These are phyloP conservation scores for Scylla paramamosain DNA, from an alignment of 1,140 invertebrate genomes.

Conservation along the genomic window DNA sequence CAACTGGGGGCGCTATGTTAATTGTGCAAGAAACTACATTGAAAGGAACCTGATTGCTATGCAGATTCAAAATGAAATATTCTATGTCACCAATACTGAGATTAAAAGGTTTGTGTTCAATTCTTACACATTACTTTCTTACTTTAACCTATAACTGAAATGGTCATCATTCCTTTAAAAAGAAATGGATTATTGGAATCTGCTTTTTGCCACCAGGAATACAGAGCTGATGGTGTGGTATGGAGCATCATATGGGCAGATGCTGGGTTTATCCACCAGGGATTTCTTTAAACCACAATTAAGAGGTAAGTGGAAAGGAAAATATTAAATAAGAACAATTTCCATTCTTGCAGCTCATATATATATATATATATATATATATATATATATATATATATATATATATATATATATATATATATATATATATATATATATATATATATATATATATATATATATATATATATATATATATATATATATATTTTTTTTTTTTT, in stretches of 20 bases:
- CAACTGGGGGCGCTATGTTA: slow-evolving; percentile 56
- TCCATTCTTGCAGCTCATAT: no score
- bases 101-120: slow-evolving; percentile 40
- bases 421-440: no score
- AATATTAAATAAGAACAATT: no score
- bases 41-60: slow-evolving; percentile 54
- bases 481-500: no score
- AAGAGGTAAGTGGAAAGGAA: not conserved
- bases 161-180: not conserved
- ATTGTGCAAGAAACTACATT: slow-evolving; percentile 42
- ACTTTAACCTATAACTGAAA: not conserved
- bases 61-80: slow-evolving; percentile 52
- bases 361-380: no score
- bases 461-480: no score
- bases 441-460: no score
- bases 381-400: no score
- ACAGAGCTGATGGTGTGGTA: slow-evolving; percentile 51
- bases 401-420: no score
- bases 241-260: slow-evolving; percentile 34
- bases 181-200: not conserved
- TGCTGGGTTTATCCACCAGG: slow-evolving; percentile 4
- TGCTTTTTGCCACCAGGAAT: not conserved
- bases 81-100: slow-evolving; percentile 33
- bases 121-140: not conserved
- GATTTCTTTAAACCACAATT: slow-evolving; percentile 42